Conservation (phyloP, 2,888 invertebrate genomes). For the Endomychus coccineus region DNA sequence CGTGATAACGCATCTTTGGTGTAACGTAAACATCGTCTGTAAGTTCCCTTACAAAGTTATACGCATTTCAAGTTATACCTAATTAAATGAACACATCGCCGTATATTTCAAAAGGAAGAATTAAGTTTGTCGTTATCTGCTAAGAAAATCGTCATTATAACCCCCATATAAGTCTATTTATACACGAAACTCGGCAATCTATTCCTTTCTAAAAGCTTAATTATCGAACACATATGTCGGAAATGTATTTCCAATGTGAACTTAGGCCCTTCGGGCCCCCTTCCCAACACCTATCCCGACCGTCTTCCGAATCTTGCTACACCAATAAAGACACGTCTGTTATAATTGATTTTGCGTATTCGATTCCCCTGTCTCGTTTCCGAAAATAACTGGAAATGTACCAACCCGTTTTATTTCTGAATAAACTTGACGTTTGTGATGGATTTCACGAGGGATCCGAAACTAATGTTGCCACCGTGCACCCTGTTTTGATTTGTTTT, state of each 20-base stretch:
- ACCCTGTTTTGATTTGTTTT: constrained; percentile 24
- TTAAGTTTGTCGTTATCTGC: constrained; percentile 10
- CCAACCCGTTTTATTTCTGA: constrained; percentile 27
- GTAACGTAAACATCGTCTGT: no score
- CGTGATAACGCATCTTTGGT: no score
- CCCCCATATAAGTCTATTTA: constrained; percentile 12
- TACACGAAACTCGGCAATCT: constrained; percentile 19
- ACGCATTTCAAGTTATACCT: no score
- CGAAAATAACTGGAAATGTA: constrained; percentile 31
- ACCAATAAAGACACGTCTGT: constrained; percentile 15
- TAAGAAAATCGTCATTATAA: constrained; percentile 7
- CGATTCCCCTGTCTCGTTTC: constrained; percentile 22
- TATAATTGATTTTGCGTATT: constrained; percentile 27
- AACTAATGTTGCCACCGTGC: constrained; percentile 23
- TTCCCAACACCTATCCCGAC: constrained; percentile 3
- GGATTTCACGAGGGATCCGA: constrained; percentile 27
- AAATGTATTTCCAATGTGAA: constrained; percentile 24
- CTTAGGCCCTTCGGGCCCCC: no score
- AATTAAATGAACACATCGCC: no score
- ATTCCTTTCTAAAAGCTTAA: constrained; percentile 31
- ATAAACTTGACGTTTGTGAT: constrained; percentile 33
- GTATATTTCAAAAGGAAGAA: constrained; percentile 6
- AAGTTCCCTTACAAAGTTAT: no score
- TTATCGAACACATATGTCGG: constrained; percentile 31
- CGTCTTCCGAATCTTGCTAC: constrained; percentile 4